Evolutionary conservation across 2,888 invertebrate species (phyloP).

Genomic region (Julus scanicus): DNA sequence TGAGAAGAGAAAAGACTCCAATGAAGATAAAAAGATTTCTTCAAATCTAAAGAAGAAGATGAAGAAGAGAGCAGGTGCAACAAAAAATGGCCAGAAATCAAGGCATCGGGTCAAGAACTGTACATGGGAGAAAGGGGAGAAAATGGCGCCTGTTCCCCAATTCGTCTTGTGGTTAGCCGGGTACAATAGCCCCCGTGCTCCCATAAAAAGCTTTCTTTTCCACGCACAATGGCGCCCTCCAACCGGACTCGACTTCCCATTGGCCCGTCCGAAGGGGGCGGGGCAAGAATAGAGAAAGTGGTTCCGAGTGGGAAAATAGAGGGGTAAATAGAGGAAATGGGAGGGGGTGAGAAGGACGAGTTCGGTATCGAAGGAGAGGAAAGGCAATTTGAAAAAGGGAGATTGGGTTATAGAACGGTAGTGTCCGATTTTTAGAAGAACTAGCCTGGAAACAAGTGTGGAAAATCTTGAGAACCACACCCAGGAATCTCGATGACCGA

Average conservation of each 20-base stretch:
- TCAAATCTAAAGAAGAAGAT: not conserved
- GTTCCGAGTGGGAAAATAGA: not conserved
- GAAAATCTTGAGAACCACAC: too few species aligned
- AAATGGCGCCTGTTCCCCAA: not conserved
- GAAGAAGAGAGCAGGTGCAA: not conserved
- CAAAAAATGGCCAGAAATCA: not conserved
- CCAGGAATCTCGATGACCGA: too few species aligned
- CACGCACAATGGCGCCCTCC: not conserved
- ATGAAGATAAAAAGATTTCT: not conserved
- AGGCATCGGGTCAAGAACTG: conserved; percentile 1
- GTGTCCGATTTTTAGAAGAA: too few species aligned
- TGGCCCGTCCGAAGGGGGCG: not conserved
- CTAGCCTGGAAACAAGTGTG: too few species aligned
- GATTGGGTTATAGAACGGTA: too few species aligned
- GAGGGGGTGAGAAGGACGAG: conserved; percentile 18
- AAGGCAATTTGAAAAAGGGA: too few species aligned
- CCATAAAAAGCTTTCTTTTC: not conserved
- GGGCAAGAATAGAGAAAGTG: not conserved
- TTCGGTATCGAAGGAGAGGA: not conserved
- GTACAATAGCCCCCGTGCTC: conserved; percentile 27
- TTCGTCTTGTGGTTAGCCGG: not conserved
- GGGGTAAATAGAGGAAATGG: not conserved
- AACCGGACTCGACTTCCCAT: not conserved
- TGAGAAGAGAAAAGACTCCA: not conserved
- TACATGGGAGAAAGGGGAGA: not conserved